Base-by-base conservation (phyloP, 1,140 invertebrate species). In the Nixonia krombeini region DNA sequence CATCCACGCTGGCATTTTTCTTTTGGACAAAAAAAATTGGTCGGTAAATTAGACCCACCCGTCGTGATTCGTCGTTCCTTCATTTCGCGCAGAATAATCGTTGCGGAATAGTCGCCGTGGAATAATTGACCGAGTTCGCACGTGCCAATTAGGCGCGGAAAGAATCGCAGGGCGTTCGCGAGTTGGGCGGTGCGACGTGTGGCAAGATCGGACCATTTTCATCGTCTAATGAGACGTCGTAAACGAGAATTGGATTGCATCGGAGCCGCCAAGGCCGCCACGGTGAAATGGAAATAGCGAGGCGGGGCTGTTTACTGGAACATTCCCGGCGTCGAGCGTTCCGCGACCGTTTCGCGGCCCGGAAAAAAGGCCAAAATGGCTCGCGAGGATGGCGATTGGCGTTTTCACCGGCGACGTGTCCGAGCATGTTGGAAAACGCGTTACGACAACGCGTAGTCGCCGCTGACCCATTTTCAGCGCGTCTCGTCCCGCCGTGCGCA, bases 271-370 rank as follows among this genome's bases (percentile, higher is more conserved):
- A 65, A 65, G 62, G 62, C 47, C 55, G 37, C 41, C 26, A 17
- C 21, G 17, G 62, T 13, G 53, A 57, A 65, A 58, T 50, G 37
- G 33, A 62, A 62, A 51, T 35, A 13, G 13, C 33, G 33, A 49
- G 40, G 62, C 38, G 53, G 52, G 53, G 52, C 53, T 6, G 8
- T 28, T 25, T 59, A 29, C 52, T 25, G 41, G 33, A 42, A 58
- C 53, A 45, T 58, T 65, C 62, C 26, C 47, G 35, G 35, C 38
- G 61, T n/a, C n/a, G n/a, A n/a, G n/a, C n/a, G 13, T 46, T 52
- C 35, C 52, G 41, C 52, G n/a, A 7, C 18, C 7, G 15, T 37
- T 37, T 37, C 13, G 33, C n/a, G n/a, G n/a, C n/a, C n/a, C n/a
- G n/a, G n/a, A n/a, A n/a, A n/a, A n/a, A n/a, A n/a, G n/a, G n/a